These are phyloP conservation scores for Onychostruthus taczanowskii DNA, from an alignment of 2,113 vertebrate species.

Conservation along the genomic window DNA sequence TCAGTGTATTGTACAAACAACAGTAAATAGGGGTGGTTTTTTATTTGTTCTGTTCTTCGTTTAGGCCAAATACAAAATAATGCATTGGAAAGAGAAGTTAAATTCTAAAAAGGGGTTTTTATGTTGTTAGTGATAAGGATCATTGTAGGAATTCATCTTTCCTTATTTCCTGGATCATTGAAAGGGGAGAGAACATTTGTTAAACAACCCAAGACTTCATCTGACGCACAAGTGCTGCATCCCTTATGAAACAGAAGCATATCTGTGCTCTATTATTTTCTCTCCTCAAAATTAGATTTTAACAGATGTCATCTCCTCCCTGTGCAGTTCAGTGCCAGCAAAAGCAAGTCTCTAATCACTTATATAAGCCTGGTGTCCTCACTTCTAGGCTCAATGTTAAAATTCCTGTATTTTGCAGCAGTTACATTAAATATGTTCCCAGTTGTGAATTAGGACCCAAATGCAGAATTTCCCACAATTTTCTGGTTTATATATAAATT, in stretches of 20 bases:
- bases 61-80: background rate
- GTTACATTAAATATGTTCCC: background rate
- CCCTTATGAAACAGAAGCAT: background rate
- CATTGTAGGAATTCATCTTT: background rate
- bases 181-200: background rate
- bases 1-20: background rate
- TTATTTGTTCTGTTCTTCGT: background rate
- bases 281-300: slow-evolving; percentile 31
- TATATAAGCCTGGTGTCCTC: background rate
- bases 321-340: background rate
- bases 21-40: background rate
- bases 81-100: background rate
- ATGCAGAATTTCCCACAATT: background rate
- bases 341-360: background rate
- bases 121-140: background rate
- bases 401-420: background rate
- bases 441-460: background rate
- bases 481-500: background rate
- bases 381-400: background rate
- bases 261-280: slow-evolving; percentile 9
- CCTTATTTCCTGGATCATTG: background rate
- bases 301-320: slow-evolving; percentile 16
- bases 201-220: background rate
- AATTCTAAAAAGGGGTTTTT: background rate
- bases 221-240: background rate